Evolutionary conservation across 2,888 invertebrate species (phyloP), one percentile per base, ranked within the genome.

Genomic region (Noctua fimbriata): DNA sequence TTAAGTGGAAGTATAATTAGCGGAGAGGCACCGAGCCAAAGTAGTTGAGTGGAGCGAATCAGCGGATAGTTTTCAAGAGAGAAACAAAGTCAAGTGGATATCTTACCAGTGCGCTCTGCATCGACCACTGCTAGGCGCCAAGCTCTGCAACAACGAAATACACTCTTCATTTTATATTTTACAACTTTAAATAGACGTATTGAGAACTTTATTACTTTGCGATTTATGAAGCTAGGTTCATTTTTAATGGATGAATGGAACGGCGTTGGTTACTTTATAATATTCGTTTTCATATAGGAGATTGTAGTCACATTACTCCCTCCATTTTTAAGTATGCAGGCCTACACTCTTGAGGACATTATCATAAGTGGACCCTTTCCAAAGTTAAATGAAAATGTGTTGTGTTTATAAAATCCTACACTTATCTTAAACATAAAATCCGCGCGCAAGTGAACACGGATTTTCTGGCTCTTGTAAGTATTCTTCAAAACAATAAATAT

Each of bases 1-100:
- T 85, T 84, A 83, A 88, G 85, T 87, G 60, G 75, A 72, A 83
- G 85, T 85, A 89, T 93, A 93, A 93, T 93, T 93, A 93, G 91
- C 87, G 83, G 87, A 82, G 87, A 89, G 93, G 93, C 93, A 92
- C 88, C 71, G 90, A 91, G 92, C 93, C 92, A 93, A 92, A 91
- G 89, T 90, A 87, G 88, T 89, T 87, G 82, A 87, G 88, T 89
- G 87, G 79, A 87, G 87, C 81, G 90, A 88, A 89, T 88, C 78
- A 87, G 88, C 78, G 90, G 87, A 89, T 88, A 91, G 89, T 86
- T 90, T 88, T 88, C 84, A 89, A 87, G 76, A 78, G 89, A 87
- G 89, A 89, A 90, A 90, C 90, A 90, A 88, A 91, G 89, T 92
- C 89, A 90, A 92, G 91, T 87, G 90, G 90, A 86, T 87, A 87